Evolutionary conservation across 2,797 vertebrate genomes (phyloP).

Genomic region (Rhabdophis nuchalis): DNA sequence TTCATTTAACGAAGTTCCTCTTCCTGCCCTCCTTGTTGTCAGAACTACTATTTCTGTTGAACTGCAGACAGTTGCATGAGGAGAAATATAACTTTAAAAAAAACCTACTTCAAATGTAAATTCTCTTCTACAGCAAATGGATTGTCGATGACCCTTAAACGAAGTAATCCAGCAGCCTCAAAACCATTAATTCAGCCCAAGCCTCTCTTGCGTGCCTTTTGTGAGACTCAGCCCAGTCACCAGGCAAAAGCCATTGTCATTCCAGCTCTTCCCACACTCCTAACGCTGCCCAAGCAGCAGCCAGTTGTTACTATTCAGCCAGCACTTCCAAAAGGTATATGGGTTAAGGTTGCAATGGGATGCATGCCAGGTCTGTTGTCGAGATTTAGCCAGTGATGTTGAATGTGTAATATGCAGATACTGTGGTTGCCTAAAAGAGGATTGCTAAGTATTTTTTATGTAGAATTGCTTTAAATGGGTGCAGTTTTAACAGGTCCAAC

Average conservation of each 20-base stretch:
- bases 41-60: not conserved
- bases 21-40: too few species aligned
- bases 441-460: not conserved
- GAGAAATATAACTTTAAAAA: not conserved
- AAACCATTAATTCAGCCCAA: constrained; percentile 88
- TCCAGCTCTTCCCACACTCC: constrained; percentile 81
- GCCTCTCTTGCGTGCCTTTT: constrained; percentile 78
- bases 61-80: not conserved
- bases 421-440: not conserved
- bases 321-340: constrained; percentile 80
- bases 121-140: constrained; percentile 68
- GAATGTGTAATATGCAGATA: not conserved
- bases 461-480: not conserved
- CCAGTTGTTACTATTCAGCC: constrained; percentile 83
- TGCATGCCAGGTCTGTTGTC: too few species aligned
- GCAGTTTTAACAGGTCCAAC: not conserved
- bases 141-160: constrained; percentile 69
- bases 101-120: not conserved
- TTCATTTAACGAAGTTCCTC: not conserved
- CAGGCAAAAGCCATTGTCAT: constrained; percentile 89
- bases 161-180: constrained; percentile 73
- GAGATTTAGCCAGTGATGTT: not conserved
- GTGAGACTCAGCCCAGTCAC: constrained; percentile 74
- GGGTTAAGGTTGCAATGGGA: not conserved
- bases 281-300: constrained; percentile 79